These are phyloP conservation scores for Alces alces DNA, from an alignment of 2,113 vertebrate species.

Conservation along the genomic window DNA sequence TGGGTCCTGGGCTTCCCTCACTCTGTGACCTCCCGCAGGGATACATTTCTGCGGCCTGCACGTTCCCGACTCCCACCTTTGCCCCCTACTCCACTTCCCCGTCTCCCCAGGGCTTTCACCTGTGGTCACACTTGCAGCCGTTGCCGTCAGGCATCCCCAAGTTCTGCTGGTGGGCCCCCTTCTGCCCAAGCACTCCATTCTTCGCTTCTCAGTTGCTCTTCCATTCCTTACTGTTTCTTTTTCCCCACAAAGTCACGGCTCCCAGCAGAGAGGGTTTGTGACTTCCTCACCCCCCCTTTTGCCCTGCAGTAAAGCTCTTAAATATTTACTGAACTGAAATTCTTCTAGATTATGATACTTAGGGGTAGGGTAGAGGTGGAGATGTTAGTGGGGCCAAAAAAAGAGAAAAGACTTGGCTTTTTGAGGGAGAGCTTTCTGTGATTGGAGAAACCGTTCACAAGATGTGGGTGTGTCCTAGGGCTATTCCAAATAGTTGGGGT, in stretches of 20 bases:
- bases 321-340: background rate
- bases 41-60: background rate
- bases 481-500: background rate
- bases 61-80: background rate
- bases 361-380: background rate
- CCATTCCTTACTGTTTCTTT: background rate
- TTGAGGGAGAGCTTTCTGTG: conserved; percentile 5
- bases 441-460: conserved; percentile 17
- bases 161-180: background rate
- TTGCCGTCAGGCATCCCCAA: background rate
- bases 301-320: background rate
- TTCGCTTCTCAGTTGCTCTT: background rate
- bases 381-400: background rate
- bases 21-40: background rate
- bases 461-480: background rate
- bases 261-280: background rate
- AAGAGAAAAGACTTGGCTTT: background rate
- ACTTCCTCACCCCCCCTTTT: background rate
- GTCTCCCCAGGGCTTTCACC: background rate
- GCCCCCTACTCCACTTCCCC: background rate
- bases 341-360: background rate
- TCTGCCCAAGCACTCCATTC: background rate
- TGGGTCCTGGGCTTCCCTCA: background rate
- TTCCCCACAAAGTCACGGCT: background rate
- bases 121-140: background rate